phyloP scores from a whole-genome alignment of 2,797 vertebrate species.

The Mus minutoides region DNA sequence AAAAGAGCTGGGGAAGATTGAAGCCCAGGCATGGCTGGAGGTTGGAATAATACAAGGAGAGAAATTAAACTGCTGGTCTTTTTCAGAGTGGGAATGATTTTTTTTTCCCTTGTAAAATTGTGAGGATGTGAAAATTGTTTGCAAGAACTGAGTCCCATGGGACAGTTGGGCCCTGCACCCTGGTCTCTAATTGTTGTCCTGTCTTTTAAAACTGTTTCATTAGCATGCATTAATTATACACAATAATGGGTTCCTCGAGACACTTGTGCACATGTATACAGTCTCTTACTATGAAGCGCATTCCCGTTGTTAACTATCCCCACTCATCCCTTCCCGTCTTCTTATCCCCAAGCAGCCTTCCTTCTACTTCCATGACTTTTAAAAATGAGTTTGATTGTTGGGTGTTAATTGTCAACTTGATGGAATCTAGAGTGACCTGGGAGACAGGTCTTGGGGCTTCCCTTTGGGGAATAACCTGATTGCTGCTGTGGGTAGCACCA shows the following conservation, averaged over 20 bases:
- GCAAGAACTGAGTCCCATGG: background rate
- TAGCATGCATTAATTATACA: background rate
- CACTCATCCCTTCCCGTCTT: background rate
- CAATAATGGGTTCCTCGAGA: background rate
- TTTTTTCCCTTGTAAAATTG: conserved; percentile 6
- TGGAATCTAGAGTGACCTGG: background rate
- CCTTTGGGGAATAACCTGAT: background rate
- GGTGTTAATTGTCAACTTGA: background rate
- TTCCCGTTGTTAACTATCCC: background rate
- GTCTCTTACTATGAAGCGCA: background rate
- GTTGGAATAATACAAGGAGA: conserved; percentile 39
- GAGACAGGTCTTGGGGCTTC: background rate
- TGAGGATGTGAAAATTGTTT: background rate
- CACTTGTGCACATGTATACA: background rate
- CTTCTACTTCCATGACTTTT: background rate
- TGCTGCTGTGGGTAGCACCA: background rate
- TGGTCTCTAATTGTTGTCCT: background rate
- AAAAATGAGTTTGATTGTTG: background rate
- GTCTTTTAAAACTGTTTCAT: background rate
- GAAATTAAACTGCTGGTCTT: conserved; percentile 28
- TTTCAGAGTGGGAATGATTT: conserved; percentile 32
- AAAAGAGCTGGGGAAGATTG: conserved; percentile 70
- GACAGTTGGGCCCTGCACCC: background rate
- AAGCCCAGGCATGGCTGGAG: conserved; percentile 58
- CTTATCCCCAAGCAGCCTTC: background rate